phyloP scores from a whole-genome alignment of 2,888 invertebrate species.

The Amphiduros pacificus region DNA sequence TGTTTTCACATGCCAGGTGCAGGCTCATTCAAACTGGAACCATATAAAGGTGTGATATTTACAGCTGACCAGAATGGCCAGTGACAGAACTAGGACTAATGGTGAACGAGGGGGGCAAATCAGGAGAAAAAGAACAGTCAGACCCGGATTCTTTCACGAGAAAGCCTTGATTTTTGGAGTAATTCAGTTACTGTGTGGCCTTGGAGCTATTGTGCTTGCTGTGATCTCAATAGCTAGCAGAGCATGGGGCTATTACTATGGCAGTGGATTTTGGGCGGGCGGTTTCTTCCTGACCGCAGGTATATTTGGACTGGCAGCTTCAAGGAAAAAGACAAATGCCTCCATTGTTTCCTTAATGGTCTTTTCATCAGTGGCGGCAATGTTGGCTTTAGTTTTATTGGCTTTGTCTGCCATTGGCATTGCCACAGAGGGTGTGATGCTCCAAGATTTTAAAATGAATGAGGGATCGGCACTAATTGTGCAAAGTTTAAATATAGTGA shows the following conservation, averaged over 20 bases:
- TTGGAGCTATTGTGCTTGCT: slow-evolving; percentile 41
- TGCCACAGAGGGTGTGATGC: slow-evolving; percentile 8
- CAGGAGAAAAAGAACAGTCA: background rate
- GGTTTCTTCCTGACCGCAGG: slow-evolving; percentile 22
- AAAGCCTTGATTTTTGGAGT: slow-evolving; percentile 41
- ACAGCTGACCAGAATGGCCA: too few relatives aligned
- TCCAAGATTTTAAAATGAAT: background rate
- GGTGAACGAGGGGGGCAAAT: too few relatives aligned
- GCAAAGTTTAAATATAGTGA: background rate
- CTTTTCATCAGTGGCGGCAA: slow-evolving; percentile 15
- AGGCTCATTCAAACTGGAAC: too few relatives aligned
- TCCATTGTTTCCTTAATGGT: slow-evolving; percentile 18
- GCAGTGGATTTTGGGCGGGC: slow-evolving; percentile 51
- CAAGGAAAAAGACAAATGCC: slow-evolving; percentile 14
- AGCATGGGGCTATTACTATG: slow-evolving; percentile 48
- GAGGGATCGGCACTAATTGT: background rate
- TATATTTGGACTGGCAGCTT: slow-evolving; percentile 12
- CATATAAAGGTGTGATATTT: too few relatives aligned
- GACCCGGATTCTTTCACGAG: slow-evolving; percentile 36
- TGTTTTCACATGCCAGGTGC: too few relatives aligned
- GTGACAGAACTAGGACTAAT: too few relatives aligned
- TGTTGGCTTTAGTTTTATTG: slow-evolving; percentile 14
- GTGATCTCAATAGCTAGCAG: slow-evolving; percentile 39
- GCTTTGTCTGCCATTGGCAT: slow-evolving; percentile 16
- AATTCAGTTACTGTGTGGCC: slow-evolving; percentile 40